These are phyloP conservation scores for Drosophila nr. medialis DNA, from an alignment of 2,888 invertebrate species.

Conservation along the genomic window DNA sequence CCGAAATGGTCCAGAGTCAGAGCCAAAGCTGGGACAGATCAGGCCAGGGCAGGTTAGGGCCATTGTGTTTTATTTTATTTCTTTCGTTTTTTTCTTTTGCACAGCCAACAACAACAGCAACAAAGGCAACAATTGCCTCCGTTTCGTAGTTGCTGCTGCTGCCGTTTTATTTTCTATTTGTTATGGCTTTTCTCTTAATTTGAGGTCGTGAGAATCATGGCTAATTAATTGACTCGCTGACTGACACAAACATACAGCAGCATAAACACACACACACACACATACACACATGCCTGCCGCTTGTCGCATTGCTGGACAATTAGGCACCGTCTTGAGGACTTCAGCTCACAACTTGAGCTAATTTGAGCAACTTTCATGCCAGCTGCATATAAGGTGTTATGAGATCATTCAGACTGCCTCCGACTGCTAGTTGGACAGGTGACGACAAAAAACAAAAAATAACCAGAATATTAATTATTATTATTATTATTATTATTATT, in stretches of 20 bases:
- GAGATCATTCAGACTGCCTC: conserved; percentile 1
- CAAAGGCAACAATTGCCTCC: conserved; percentile 55
- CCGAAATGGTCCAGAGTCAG: conserved; percentile 46
- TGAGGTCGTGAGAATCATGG: conserved; percentile 84
- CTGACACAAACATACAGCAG: conserved; percentile 48
- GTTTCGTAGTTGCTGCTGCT: conserved; percentile 48
- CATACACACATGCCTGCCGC: neutral
- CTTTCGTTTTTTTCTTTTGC: conserved; percentile 18
- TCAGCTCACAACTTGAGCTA: conserved; percentile 4
- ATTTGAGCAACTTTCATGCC: conserved; percentile 19
- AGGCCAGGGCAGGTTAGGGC: conserved; percentile 67
- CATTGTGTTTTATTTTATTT: conserved; percentile 56
- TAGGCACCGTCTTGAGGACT: conserved; percentile 29
- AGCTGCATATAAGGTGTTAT: neutral
- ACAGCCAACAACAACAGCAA: conserved; percentile 26
- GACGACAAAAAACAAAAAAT: neutral
- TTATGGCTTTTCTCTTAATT: conserved; percentile 82
- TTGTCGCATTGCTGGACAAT: conserved; percentile 43
- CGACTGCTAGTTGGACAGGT: neutral
- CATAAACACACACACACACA: conserved; percentile 16
- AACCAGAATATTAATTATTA: neutral
- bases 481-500: no score
- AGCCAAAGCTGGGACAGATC: conserved; percentile 44
- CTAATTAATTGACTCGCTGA: conserved; percentile 82
- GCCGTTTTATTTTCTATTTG: conserved; percentile 77